Base-by-base conservation (phyloP, 2,797 vertebrate genomes). In the Sebastes nivosus region DNA sequence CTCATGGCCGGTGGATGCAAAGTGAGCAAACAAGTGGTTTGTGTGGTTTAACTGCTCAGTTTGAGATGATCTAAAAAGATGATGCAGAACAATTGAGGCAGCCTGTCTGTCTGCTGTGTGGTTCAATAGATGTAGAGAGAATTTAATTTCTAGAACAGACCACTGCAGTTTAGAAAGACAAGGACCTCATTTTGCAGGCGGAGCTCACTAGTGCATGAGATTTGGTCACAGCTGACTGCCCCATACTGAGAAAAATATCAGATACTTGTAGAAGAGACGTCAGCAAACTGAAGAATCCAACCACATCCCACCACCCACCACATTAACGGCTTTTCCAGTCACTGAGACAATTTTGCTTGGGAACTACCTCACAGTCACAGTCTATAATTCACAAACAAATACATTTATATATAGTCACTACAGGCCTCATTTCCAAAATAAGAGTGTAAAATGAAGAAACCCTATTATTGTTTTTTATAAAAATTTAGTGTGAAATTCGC, bases 21-120 rank as follows among this genome's bases (percentile, higher is more conserved):
- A 64, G n/a, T 73, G 30, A 83, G 46, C 12, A 4, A 72, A 60
- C 27, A 50, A 0, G 72, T 63, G 88, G 89, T 86, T 79, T 67
- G 70, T 87, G 87, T 83, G 91, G 92, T 89, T 88, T 8, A 13
- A 57, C 58, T 67, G 75, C 58, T 30, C 18, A 80, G 29, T 4
- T 30, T 77, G 73, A 61, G 67, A 80, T 14, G 29, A 16, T 59
- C 8, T 63, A 1, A 29, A 54, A 1, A 8, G 6, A 64, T 66
- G 55, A 42, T 58, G 14, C 20, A 54, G 42, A 12, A 55, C 25
- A 68, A 3, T 18, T 9, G 3, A 73, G 20, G 22, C 20, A 5
- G 1, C 52, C 16, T 12, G 32, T 22, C 32, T 64, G 36, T 18
- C 6, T 72, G 1, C 25, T 36, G 22, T 58, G 58, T 64, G 67